phyloP scores from a whole-genome alignment of 1,140 invertebrate genomes.

The Anadara kagoshimensis region DNA sequence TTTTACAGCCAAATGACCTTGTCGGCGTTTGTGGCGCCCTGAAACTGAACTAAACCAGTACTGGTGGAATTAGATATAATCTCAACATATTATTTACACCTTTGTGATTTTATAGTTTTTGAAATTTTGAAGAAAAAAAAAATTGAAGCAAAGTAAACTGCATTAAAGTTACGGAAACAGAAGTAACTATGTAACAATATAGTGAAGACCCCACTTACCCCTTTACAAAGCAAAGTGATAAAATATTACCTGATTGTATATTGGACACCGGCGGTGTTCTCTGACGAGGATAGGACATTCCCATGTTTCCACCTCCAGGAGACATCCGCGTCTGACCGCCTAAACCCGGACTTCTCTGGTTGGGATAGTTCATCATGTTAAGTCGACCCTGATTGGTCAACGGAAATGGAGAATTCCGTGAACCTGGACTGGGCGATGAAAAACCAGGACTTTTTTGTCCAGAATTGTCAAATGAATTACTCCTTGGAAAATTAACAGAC shows the following conservation, averaged over 20 bases:
- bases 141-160: too few species aligned
- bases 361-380: conserved; percentile 46
- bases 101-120: too few species aligned
- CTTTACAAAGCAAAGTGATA: too few species aligned
- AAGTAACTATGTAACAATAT: too few species aligned
- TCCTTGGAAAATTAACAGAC: conserved; percentile 33
- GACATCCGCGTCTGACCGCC: conserved; percentile 31
- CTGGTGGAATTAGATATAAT: too few species aligned
- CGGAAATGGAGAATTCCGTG: conserved; percentile 44
- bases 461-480: conserved; percentile 43
- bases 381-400: conserved; percentile 38
- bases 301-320: conserved; percentile 20
- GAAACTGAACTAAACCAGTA: too few species aligned
- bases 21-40: too few species aligned
- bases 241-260: neutral
- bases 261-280: conserved; percentile 28
- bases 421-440: conserved; percentile 43
- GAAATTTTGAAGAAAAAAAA: too few species aligned
- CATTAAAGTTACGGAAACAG: too few species aligned
- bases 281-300: conserved; percentile 32
- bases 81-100: too few species aligned
- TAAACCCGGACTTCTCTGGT: conserved; percentile 58
- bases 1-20: too few species aligned
- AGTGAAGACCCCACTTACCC: too few species aligned
- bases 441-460: conserved; percentile 63